A percentile compares a stretch with the other conserved stretches of the same genome.
Evolutionary conservation across 2,797 vertebrate genomes (phyloP).

Genomic region (Lepilemur ruficaudatus): DNA sequence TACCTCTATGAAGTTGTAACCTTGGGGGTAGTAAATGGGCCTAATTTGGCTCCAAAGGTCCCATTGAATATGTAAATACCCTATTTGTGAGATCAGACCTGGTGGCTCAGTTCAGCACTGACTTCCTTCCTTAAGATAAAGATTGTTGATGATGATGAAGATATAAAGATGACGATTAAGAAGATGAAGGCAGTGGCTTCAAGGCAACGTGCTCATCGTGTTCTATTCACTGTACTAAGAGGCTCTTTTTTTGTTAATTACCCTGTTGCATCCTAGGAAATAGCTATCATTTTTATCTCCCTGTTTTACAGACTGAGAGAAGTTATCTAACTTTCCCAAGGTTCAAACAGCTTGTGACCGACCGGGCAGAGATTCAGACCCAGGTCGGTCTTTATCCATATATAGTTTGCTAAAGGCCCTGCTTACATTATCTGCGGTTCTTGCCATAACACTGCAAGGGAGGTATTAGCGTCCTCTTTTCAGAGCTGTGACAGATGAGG

Average conservation of each 20-base stretch:
- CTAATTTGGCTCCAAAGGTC: neutral
- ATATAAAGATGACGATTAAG: neutral
- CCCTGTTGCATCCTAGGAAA: neutral
- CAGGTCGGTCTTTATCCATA: neutral
- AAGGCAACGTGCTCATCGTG: rapidly evolving
- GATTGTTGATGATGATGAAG: neutral
- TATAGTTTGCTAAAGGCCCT: rapidly evolving
- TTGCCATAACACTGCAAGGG: neutral
- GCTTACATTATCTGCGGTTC: neutral
- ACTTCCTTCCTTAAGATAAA: neutral
- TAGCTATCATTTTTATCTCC: neutral
- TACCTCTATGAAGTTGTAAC: neutral
- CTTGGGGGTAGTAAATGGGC: neutral
- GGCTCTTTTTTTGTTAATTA: neutral
- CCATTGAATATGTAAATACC: neutral
- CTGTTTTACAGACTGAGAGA: neutral
- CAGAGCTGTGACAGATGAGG: constrained; percentile 18
- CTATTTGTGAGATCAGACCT: neutral
- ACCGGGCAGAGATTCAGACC: neutral
- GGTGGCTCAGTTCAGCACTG: neutral
- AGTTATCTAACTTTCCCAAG: neutral
- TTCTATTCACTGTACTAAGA: neutral
- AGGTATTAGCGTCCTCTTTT: neutral
- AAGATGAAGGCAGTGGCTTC: neutral
- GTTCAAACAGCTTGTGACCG: neutral